A percentile compares a stretch with the other conserved stretches of the same genome.
These are phyloP conservation scores for Ptychodera flava DNA, from an alignment of 35 echinoderm and acorn worm genomes.

Conservation along the genomic window DNA sequence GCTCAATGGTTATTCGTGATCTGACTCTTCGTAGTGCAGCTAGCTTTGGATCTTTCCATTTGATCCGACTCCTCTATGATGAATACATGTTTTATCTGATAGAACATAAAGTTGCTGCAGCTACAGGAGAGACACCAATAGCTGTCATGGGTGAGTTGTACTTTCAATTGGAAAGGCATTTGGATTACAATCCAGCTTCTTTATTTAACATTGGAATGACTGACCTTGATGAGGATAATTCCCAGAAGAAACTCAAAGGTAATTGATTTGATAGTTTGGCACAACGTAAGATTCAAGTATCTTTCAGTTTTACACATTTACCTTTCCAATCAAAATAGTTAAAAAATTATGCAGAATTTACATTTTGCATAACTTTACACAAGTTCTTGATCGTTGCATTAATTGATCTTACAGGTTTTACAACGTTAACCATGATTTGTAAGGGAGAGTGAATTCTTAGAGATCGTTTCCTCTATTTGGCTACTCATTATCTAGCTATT, in stretches of 20 bases:
- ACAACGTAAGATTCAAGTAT: too few species aligned
- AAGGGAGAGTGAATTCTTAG: too few species aligned
- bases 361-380: too few species aligned
- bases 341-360: too few species aligned
- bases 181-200: neutral
- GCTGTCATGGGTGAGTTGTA: constrained; percentile 94
- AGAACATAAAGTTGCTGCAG: constrained; percentile 92
- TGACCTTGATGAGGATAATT: neutral
- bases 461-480: too few species aligned
- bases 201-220: neutral
- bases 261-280: too few species aligned
- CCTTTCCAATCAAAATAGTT: too few species aligned
- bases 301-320: too few species aligned
- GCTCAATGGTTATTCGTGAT: constrained; percentile 99
- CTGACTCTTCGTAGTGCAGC: constrained; percentile 96
- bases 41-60: constrained; percentile 98
- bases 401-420: too few species aligned
- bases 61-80: constrained; percentile 90
- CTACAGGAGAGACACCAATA: constrained; percentile 96
- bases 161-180: neutral
- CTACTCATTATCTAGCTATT: too few species aligned
- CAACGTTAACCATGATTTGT: too few species aligned
- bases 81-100: constrained; percentile 99
- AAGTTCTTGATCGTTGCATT: too few species aligned
- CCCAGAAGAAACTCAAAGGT: neutral